Conservation (phyloP, 1,140 invertebrate genomes). For the Tetramorium alpestre region DNA sequence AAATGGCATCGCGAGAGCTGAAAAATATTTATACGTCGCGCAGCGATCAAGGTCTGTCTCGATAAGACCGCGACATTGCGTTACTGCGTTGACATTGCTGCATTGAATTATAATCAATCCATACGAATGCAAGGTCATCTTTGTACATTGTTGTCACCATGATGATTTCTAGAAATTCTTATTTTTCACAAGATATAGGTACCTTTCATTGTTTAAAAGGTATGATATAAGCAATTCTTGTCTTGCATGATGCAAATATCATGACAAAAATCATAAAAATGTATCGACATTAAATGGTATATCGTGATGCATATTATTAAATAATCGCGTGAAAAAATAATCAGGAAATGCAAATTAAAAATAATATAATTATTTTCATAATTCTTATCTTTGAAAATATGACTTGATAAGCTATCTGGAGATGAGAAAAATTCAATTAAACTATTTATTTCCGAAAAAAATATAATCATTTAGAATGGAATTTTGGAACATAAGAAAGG, state of each 20-base stretch:
- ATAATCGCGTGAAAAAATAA: background rate
- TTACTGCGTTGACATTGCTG: constrained; percentile 43
- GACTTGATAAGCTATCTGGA: too few relatives aligned
- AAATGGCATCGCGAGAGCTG: constrained; percentile 15
- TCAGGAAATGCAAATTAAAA: background rate
- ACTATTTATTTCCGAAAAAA: background rate
- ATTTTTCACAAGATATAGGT: background rate
- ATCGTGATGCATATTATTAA: background rate
- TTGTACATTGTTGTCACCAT: constrained; percentile 21
- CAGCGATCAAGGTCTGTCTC: constrained; percentile 24
- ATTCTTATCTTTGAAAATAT: background rate
- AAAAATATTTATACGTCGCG: constrained; percentile 52
- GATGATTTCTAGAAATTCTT: background rate
- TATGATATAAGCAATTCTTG: background rate
- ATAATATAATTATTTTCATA: background rate
- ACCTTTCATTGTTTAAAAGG: background rate
- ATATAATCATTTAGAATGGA: background rate
- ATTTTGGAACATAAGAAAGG: background rate
- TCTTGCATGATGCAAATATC: background rate
- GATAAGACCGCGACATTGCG: constrained; percentile 22
- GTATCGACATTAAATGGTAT: background rate
- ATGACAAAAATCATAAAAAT: background rate
- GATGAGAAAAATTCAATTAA: background rate
- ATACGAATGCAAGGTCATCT: constrained; percentile 64
- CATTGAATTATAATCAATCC: constrained; percentile 68